Base-by-base conservation (phyloP, 2,888 invertebrate genomes). In the Pristionchus entomophagus region DNA sequence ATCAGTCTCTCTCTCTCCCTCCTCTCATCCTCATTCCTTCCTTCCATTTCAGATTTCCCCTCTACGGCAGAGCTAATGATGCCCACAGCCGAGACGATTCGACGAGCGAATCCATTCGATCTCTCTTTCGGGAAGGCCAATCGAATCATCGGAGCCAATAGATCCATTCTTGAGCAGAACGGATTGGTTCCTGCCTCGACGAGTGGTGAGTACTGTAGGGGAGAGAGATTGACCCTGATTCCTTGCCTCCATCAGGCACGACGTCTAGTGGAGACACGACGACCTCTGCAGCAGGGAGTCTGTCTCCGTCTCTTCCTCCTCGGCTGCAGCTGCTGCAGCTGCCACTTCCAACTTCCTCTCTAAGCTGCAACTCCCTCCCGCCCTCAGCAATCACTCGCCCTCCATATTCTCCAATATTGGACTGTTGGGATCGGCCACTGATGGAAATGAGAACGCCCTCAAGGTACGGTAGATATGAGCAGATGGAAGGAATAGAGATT, bases 371-470 rank as follows among this genome's bases (percentile, higher is more conserved):
- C 85, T 91, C n/a, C 90, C 89, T 17, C 86, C 90, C 12, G 87
- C 89, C 12, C 84, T 91, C 56, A n/a, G n/a, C n/a, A 87, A 87
- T 17, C 89, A 91, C 84, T 93, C 93, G 14, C 93, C 93, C 12
- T 89, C 90, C 12, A 91, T 93, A 29, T 93, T 93, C 88, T 90
- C 92, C 29, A 92, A 91, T 73, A 91, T 93, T 41, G 87, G 84
- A 45, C 80, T 93, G 19, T 86, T 93, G 53, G 88, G 89, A 4
- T 87, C 89, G 3, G 91, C 89, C 29, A 90, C 88, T 26, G 89
- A 89, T 65, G 87, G 86, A 26, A 89, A 87, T 29, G 89, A 87
- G 78, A 85, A 85, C 35, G 73, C 85, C 8, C 85, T 90, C 19
- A 81, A 88, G 77, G 85, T 80, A 80, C 3, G 26, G 32, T 80